Conservation (phyloP, 2,797 vertebrate species). For the Hirundo rustica region DNA sequence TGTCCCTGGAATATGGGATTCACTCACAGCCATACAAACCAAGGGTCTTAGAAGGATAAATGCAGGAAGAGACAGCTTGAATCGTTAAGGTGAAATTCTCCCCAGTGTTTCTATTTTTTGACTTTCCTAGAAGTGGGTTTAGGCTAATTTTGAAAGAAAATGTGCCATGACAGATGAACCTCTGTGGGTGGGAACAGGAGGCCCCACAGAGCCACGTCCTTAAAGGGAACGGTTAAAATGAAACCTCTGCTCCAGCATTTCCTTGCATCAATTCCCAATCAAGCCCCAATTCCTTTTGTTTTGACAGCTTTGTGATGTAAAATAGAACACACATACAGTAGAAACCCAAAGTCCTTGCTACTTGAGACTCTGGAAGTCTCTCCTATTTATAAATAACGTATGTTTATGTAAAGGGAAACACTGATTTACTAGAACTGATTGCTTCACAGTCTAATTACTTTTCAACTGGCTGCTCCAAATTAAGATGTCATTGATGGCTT, state of each 20-base stretch:
- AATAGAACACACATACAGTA: constrained; percentile 67
- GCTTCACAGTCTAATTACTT: constrained; percentile 83
- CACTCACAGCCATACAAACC: rapidly evolving
- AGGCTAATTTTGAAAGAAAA: not conserved
- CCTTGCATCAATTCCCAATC: not conserved
- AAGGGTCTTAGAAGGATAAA: rapidly evolving
- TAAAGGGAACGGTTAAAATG: not conserved
- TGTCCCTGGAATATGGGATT: not conserved
- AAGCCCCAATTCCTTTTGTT: constrained; percentile 61
- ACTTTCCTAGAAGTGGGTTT: not conserved
- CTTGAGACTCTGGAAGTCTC: constrained; percentile 78
- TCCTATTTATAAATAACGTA: constrained; percentile 82
- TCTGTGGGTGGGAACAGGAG: not conserved
- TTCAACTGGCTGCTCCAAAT: constrained; percentile 85
- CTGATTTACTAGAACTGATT: constrained; percentile 83
- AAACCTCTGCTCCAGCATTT: not conserved
- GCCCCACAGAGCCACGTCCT: not conserved
- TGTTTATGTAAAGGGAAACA: constrained; percentile 81
- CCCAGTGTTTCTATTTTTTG: not conserved
- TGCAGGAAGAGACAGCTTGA: rapidly evolving
- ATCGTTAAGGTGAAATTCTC: not conserved
- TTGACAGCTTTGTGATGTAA: constrained; percentile 70
- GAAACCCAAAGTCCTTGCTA: constrained; percentile 65
- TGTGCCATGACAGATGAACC: not conserved
- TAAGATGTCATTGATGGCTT: constrained; percentile 85